Percentiles rank a stretch among this genome's conserved stretches.
Evolutionary conservation across 2,113 vertebrate genomes (phyloP).

Genomic region (Chloroceryle aenea): DNA sequence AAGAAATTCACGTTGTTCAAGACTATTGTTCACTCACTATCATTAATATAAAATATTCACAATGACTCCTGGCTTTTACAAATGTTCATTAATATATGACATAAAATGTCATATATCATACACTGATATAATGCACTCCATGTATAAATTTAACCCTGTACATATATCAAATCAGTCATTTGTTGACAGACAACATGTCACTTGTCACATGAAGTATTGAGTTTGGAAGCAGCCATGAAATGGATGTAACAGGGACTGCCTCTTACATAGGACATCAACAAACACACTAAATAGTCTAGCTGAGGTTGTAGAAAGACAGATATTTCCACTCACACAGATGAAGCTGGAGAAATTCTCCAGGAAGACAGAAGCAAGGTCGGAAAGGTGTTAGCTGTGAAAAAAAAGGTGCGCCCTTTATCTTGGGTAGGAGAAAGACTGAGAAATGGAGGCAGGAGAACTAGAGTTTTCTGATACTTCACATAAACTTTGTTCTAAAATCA

Average conservation of each 20-base stretch:
- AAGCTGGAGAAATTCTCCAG: neutral
- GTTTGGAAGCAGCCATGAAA: neutral
- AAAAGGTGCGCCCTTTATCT: neutral
- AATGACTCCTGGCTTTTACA: neutral
- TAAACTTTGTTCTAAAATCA: neutral
- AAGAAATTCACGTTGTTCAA: neutral
- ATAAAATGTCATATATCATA: neutral
- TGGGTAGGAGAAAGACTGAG: neutral
- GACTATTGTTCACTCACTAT: neutral
- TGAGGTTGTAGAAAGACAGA: neutral
- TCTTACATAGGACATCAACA: neutral
- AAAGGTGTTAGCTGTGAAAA: neutral
- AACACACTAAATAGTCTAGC: neutral
- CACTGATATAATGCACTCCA: neutral
- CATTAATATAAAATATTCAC: neutral
- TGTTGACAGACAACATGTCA: neutral
- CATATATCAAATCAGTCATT: rapidly evolving
- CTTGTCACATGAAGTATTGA: neutral
- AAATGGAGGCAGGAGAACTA: neutral
- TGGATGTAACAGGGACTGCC: neutral
- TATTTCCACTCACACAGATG: neutral
- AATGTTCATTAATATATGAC: neutral
- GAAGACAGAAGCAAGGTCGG: neutral
- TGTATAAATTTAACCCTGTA: neutral
- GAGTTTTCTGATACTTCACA: neutral